Evolutionary conservation across 2,888 invertebrate genomes (phyloP), one percentile per base, ranked within the genome.

Genomic region (Chrysolina haemoptera): DNA sequence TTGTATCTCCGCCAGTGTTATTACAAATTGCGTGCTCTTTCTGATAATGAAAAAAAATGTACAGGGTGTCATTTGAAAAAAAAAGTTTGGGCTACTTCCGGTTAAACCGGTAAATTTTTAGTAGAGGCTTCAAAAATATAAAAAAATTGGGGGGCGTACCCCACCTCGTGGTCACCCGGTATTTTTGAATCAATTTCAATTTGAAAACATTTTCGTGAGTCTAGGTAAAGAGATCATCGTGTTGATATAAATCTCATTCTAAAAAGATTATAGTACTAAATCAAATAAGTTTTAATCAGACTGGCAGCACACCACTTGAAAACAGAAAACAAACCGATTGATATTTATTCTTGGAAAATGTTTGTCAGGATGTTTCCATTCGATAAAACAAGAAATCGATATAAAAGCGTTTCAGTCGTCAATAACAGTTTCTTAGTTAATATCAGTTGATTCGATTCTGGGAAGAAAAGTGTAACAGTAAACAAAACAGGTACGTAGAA

Each of bases 281-380:
- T 6, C 18, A 53, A 53, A 53, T 20, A 12, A 53, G 16, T 53
- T 20, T 53, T 53, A 3, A 53, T 43, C 14, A 14, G 12, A 53
- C 16, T 53, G 5, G 53, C 20, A 20, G 53, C 20, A 20, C 18
- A 53, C 53, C 53, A 53, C 53, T 53, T 20, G 53, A 53, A 53
- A 53, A 20, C 43, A 14, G 43, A 43, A 43, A 43, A 14, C 12
- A 35, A 35, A 35, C 35, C 8, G 6, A 35, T 3, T 8, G 8
- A 35, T 35, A 20, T 53, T 53, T 53, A 53, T 18, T 53, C 20
- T 22, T 6, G 20, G 14, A 20, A 12, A 53, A 53, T 53, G 22
- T 53, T 53, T 53, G 20, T 20, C 53, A 20, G 20, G 53, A 20
- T 53, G 14, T 12, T 12, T 5, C 48, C 8, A 1, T 8, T 48